Base-by-base conservation (phyloP, 2,113 vertebrate genomes). In the Pterocles gutturalis region DNA sequence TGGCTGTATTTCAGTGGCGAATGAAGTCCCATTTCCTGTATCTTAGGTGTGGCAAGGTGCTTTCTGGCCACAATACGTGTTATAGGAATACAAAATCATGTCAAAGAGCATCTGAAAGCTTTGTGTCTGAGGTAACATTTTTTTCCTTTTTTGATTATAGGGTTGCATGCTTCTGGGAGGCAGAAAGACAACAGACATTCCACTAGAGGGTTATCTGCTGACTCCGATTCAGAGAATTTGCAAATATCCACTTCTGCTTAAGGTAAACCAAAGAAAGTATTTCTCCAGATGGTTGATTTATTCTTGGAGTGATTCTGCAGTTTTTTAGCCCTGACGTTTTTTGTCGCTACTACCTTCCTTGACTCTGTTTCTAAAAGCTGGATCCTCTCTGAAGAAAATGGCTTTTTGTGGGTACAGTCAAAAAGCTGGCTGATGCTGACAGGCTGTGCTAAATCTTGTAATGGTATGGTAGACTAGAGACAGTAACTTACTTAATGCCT, bases 181-280 rank as follows among this genome's bases (percentile, higher is more conserved):
- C 77, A 99, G 99, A 97, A 99, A 99, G 97, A 99, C 99, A 33
- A 99, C 99, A 29, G 99, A 99, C 94, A 98, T 99, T 97, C 99
- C 99, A 45, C 95, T 99, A 82, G 99, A 99, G 85, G 99, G 99
- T 76, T 99, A 99, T 98, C 98, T 99, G 75, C 98, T 99, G 67
- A 98, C 98, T 53, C 99, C 99, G 26, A 99, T 99, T 92, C 99
- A 99, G 98, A 99, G 99, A 97, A 99, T 99, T 97, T 99, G 99
- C 99, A 99, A 99, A 96, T 99, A 99, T 49, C 99, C 99, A 8
- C 99, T 99, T 64, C 98, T 99, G 48, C 98, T 99, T 36, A 99
- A 99, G 99, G 99, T 99, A 98, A 97, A 64, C 70, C 43, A 76
- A 75, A 83, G 26, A 57, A 92, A 87, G 48, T 76, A 61, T 83